A percentile compares a stretch with the other conserved stretches of the same genome.
Conservation (phyloP, 2,113 vertebrate genomes). For the Clupea harengus region DNA sequence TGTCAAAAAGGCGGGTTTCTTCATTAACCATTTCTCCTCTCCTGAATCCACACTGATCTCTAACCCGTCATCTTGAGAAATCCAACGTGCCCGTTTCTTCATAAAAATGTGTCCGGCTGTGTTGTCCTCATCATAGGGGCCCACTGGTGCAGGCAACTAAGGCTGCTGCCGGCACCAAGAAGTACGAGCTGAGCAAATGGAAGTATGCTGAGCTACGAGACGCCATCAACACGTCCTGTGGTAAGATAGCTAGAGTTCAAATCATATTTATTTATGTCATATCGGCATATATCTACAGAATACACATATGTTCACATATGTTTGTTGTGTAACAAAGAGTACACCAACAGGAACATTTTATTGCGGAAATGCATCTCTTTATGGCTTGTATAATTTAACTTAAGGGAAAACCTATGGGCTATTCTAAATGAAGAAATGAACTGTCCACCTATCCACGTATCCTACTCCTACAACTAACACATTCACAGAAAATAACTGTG, state of each 20-base stretch:
- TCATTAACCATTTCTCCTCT: background rate
- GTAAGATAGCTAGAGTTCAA: constrained; percentile 65
- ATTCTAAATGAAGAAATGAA: background rate
- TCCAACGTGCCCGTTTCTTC: background rate
- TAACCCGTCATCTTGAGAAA: background rate
- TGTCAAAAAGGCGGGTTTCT: background rate
- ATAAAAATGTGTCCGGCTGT: background rate
- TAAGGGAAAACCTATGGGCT: background rate
- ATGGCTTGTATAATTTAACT: no score
- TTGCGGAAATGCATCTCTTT: no score
- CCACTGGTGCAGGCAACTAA: constrained; percentile 87
- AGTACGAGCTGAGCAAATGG: constrained; percentile 96
- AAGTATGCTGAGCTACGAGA: constrained; percentile 96
- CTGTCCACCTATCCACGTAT: background rate
- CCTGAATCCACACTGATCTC: no score
- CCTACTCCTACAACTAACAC: background rate
- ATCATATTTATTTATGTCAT: background rate
- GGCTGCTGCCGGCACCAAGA: constrained; percentile 83
- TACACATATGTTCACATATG: no score
- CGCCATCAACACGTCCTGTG: constrained; percentile 97
- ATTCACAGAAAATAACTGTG: background rate
- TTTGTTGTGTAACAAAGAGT: no score
- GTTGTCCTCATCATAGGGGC: constrained; percentile 71
- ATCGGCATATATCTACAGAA: background rate
- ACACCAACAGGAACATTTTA: no score